Percentiles rank a stretch among this genome's conserved stretches.
Evolutionary conservation across 92 coral and sea anemone genomes (phyloP).

Genomic region (Paramuricea clavata): DNA sequence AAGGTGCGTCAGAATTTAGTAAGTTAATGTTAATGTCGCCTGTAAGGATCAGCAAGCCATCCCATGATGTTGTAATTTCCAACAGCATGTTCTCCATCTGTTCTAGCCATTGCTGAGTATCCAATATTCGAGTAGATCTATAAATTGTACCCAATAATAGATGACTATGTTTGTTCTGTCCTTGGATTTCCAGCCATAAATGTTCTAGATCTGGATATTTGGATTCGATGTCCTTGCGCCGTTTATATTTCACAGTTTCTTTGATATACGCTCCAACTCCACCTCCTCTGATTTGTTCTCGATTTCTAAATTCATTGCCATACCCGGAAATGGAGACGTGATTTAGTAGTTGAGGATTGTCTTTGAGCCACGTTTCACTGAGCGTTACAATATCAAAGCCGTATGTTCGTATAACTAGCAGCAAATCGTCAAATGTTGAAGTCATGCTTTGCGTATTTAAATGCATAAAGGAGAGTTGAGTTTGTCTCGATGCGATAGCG

Average conservation of each 20-base stretch:
- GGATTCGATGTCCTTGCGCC: neutral
- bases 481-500: slow-evolving; percentile 16
- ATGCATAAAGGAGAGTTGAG: slow-evolving; percentile 46
- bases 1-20: neutral
- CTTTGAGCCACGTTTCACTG: slow-evolving; percentile 64
- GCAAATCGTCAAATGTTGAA: slow-evolving; percentile 47
- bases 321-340: slow-evolving; percentile 59
- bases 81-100: too few species aligned
- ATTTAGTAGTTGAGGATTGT: slow-evolving; percentile 47
- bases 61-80: too few species aligned
- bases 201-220: neutral
- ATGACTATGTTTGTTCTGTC: too few species aligned
- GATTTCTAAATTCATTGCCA: slow-evolving; percentile 13
- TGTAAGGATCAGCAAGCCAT: too few species aligned
- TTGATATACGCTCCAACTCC: too few species aligned
- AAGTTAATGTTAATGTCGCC: too few species aligned
- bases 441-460: slow-evolving; percentile 57
- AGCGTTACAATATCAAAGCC: slow-evolving; percentile 53
- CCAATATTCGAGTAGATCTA: too few species aligned
- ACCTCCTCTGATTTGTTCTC: slow-evolving; percentile 23
- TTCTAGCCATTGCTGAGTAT: too few species aligned
- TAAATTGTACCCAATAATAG: too few species aligned
- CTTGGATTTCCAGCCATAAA: too few species aligned
- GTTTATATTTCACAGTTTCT: neutral
- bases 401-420: slow-evolving; percentile 25